A percentile compares a stretch with the other conserved stretches of the same genome.
These are phyloP conservation scores for Brienomyrus brachyistius DNA, from an alignment of 2,113 vertebrate genomes.

Conservation along the genomic window DNA sequence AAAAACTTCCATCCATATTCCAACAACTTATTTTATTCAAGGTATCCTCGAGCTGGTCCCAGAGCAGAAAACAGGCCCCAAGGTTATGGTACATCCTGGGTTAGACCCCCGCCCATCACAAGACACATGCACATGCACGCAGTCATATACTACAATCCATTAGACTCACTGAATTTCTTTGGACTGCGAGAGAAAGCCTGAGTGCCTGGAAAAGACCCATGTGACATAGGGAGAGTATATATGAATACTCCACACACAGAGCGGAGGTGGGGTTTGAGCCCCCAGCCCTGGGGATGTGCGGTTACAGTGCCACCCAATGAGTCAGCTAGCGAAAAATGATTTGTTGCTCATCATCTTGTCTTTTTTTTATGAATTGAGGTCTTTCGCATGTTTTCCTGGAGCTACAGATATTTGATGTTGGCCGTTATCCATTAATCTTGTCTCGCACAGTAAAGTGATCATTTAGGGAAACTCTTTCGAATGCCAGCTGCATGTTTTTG, in stretches of 20 bases:
- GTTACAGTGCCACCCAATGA: neutral
- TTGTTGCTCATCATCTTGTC: neutral
- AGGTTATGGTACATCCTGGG: neutral
- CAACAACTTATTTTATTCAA: neutral
- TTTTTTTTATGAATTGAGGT: neutral
- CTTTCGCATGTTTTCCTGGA: neutral
- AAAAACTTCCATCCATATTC: neutral
- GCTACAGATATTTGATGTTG: neutral
- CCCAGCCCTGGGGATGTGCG: neutral
- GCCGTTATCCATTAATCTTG: neutral
- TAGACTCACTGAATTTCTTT: neutral
- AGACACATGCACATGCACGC: neutral
- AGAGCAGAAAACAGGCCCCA: neutral
- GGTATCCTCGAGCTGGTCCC: neutral
- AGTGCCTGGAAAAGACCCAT: neutral
- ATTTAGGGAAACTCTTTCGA: neutral
- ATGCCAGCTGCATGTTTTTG: neutral
- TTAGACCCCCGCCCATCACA: neutral
- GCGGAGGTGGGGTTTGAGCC: neutral
- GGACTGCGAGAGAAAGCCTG: neutral
- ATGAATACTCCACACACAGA: neutral
- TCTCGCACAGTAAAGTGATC: neutral
- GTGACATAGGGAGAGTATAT: neutral
- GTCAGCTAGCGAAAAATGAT: neutral
- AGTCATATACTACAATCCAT: neutral